A percentile compares a stretch with the other conserved stretches of the same genome.
Evolutionary conservation across 2,113 vertebrate genomes (phyloP).

Genomic region (Tricholaema leucomelas): DNA sequence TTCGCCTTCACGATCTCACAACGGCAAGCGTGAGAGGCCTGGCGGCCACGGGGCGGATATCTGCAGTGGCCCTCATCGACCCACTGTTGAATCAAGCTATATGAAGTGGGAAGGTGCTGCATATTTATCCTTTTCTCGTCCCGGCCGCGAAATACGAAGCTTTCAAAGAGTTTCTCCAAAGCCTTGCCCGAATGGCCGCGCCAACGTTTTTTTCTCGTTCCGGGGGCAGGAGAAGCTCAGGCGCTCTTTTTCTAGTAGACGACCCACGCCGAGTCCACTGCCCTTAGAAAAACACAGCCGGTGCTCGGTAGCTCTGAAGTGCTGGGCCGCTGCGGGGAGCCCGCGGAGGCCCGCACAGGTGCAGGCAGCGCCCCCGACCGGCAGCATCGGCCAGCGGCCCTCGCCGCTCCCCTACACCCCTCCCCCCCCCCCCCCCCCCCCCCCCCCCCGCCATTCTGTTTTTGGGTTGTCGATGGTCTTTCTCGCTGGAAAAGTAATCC

Average conservation of each 20-base stretch:
- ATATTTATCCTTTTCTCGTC: background rate
- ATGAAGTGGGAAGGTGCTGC: background rate
- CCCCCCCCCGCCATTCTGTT: background rate
- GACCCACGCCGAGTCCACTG: background rate
- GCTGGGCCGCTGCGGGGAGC: background rate
- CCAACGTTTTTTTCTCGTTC: background rate
- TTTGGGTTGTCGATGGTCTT: background rate
- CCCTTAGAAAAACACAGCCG: background rate
- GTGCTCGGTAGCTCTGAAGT: background rate
- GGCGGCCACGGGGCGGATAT: background rate
- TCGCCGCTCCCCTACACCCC: no score
- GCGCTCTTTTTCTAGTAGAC: background rate
- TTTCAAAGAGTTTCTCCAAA: accelerated
- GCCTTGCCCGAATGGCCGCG: accelerated
- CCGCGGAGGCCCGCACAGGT: background rate
- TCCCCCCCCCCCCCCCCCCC: no score
- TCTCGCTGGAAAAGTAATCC: background rate
- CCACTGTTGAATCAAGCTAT: background rate
- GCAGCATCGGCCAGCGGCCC: background rate
- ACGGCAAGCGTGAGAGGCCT: background rate
- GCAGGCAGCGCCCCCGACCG: background rate
- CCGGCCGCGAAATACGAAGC: background rate
- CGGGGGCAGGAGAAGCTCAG: background rate
- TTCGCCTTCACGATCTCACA: background rate
- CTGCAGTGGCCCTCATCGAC: background rate